Conservation (phyloP, 2,888 invertebrate genomes). For the Biston stratarius region DNA sequence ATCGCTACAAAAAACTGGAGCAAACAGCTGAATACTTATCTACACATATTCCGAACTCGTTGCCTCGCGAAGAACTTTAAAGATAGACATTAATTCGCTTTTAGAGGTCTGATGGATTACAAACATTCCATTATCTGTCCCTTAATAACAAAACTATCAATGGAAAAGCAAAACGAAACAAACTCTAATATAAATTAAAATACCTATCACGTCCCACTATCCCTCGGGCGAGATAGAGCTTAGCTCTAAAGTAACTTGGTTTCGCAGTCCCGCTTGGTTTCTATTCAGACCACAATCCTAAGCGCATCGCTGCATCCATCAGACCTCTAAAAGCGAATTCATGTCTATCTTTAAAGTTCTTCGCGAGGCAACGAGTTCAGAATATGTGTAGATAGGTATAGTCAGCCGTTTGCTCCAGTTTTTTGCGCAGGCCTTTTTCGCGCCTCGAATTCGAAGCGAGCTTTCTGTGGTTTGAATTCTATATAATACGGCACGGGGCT, state of each 20-base stretch:
- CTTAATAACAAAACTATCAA: neutral
- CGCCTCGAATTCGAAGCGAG: slow-evolving; percentile 11
- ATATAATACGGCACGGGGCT: slow-evolving; percentile 9
- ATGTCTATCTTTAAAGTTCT: slow-evolving; percentile 69
- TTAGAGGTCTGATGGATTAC: slow-evolving; percentile 62
- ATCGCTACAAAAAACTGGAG: slow-evolving; percentile 23
- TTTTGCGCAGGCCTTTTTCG: slow-evolving; percentile 22
- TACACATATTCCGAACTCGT: slow-evolving; percentile 24
- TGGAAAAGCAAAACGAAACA: neutral
- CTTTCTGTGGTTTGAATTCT: slow-evolving; percentile 23
- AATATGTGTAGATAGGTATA: slow-evolving; percentile 12
- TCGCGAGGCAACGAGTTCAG: slow-evolving; percentile 43
- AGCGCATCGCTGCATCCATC: slow-evolving; percentile 52
- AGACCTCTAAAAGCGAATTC: slow-evolving; percentile 73
- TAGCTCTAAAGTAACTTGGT: slow-evolving; percentile 53
- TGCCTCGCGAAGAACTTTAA: slow-evolving; percentile 61
- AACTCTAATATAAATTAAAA: slow-evolving; percentile 4
- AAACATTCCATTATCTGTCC: neutral
- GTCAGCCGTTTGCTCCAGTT: slow-evolving; percentile 16
- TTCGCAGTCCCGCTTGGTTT: slow-evolving; percentile 42
- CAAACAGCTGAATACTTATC: slow-evolving; percentile 1
- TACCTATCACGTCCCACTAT: slow-evolving; percentile 9
- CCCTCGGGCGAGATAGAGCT: slow-evolving; percentile 17
- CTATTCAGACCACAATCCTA: slow-evolving; percentile 46
- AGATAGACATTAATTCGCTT: slow-evolving; percentile 73